Evolutionary conservation across 1,140 invertebrate species (phyloP), one percentile per base, ranked within the genome.

Genomic region (Drosophila athabasca): DNA sequence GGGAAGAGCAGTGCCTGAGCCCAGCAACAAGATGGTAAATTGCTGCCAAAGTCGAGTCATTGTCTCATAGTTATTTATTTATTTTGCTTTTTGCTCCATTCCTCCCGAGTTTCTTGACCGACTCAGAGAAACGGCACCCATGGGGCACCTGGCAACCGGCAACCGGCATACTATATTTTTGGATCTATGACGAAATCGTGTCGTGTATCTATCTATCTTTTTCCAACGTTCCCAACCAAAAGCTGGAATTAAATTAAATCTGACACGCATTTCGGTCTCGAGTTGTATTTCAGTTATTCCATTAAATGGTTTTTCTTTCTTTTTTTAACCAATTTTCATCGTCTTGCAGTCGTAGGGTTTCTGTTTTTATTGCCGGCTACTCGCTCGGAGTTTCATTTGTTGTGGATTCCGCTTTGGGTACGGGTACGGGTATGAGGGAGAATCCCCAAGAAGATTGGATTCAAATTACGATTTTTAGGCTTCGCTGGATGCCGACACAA

Each of bases 401-500:
- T 75, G 39, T 59, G 49, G 43, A 43, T 67, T 62, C 57, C 35
- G 48, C 50, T 84, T 72, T 52, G 45, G 50, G 17, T 45, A 19
- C 17, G 17, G 17, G 0, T 19, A 19, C 17, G 17, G 17, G 17
- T 19, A 19, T 19, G 58, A 58, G 72, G 59, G 69, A 85, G 82
- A 81, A 82, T 87, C 62, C 77, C 73, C 73, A 65, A 64, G 45
- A 76, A 79, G 70, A 87, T 87, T 87, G 82, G 78, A 88, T 88
- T 87, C 83, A 88, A 87, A 87, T 87, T 87, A 87, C 82, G 62
- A 72, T 88, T 88, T 83, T 87, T 79, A 76, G 83, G 71, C 75
- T 87, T 87, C 82, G 79, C 48, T 81, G 80, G 62, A 75, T 69
- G 62, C 54, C 65, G 51, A 15, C 46, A 62, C 55, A 68, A 67